Percentiles rank a stretch among this genome's conserved stretches.
Evolutionary conservation across 2,113 vertebrate genomes (phyloP).

Genomic region (Monopterus albus): DNA sequence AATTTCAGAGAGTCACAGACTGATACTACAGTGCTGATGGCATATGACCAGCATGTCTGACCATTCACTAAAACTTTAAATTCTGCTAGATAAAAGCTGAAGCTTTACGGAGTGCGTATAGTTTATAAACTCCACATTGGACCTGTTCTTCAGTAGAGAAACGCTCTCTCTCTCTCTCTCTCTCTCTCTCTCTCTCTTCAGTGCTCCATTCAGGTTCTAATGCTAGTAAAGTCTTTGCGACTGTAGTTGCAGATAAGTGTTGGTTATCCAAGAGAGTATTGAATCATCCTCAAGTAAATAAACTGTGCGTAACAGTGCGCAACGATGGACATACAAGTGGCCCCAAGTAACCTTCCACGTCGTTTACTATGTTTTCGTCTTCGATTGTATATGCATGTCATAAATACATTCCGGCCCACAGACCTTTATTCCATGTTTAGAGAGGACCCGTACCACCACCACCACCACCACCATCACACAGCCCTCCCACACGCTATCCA

Average conservation of each 20-base stretch:
- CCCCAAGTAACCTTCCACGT: conserved; percentile 40
- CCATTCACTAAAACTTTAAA: conserved; percentile 2
- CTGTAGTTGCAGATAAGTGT: background rate
- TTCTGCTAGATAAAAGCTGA: background rate
- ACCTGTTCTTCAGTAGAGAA: background rate
- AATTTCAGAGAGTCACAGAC: no score
- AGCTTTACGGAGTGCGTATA: conserved; percentile 1
- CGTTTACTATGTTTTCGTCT: conserved; percentile 58
- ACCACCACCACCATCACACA: conserved; percentile 46
- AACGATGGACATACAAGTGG: conserved; percentile 25
- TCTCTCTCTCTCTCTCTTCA: background rate
- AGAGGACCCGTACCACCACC: conserved; percentile 31
- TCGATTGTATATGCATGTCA: conserved; percentile 46
- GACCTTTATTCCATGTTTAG: conserved; percentile 77
- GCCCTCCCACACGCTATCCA: conserved; percentile 71
- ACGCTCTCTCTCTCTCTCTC: no score
- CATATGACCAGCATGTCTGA: background rate
- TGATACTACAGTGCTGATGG: background rate
- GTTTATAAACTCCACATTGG: background rate
- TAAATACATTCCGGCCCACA: conserved; percentile 49
- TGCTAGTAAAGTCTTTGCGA: background rate
- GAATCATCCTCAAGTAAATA: background rate
- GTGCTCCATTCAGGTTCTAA: background rate
- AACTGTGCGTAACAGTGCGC: conserved; percentile 23
- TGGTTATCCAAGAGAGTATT: background rate